Base-by-base conservation (phyloP, 2,113 vertebrate species). In the Odontesthes bonariensis region DNA sequence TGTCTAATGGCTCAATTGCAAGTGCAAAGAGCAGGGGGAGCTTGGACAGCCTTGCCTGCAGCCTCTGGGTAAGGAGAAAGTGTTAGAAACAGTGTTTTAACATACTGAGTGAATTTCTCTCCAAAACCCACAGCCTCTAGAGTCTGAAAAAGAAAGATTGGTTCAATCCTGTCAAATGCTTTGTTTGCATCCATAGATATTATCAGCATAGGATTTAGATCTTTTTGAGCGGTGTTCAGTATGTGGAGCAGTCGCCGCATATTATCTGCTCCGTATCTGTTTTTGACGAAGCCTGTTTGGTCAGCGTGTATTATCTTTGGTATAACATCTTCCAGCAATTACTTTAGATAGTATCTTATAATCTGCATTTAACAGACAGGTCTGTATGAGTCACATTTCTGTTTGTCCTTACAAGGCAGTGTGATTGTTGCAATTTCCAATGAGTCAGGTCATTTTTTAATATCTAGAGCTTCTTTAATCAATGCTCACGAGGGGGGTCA, bases 261-360 rank as follows among this genome's bases (percentile, higher is more conserved):
- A 63, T 9, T 20, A 64, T 49, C 0, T 32, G 54, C 54, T 56
- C 54, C 54, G 17, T 56, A 8, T 27, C 27, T 40, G 4, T 59
- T 40, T 40, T 40, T 59, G 20, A 59, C n/a, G 0, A 40, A 59
- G 32, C 57, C 57, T 64, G 27, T 64, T 64, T 64, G 61, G 16
- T 64, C 46, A 0, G 61, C 1, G 0, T 49, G 0, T 11, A 33
- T 64, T 14, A 64, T 8, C 3, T 64, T 64, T 32, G 61, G 0
- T 49, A 51, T 51, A 0, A 64, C 23, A 19, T 33, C 61, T 49
- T 49, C 23, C 8, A 31, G 0, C n/a, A 17, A 49, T 32, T 49
- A 32, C 8, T 47, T 63, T 47, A 0, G 60, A 47, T 63, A 47
- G 17, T 17, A 63, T 63, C 1, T 63, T 47, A 32, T 49, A 63